Base-by-base conservation (phyloP, 2,113 vertebrate genomes). In the Brachionichthys hirsutus region DNA sequence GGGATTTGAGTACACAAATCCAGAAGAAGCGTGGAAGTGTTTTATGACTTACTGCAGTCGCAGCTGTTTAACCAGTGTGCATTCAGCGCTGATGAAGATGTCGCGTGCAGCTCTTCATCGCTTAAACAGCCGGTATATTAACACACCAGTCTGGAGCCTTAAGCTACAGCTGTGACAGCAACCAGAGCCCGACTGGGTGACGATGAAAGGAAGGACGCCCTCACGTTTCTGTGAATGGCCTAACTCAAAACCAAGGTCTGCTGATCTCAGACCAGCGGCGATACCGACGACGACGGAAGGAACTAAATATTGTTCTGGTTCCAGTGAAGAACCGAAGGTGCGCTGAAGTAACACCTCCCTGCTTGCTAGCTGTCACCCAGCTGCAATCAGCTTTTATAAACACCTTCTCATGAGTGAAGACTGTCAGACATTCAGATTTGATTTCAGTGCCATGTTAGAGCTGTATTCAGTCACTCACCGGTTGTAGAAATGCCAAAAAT, bases 371-470 rank as follows among this genome's bases (percentile, higher is more conserved):
- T n/a, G n/a, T n/a, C n/a, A n/a, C n/a, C n/a, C n/a, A n/a, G n/a
- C n/a, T 78, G 62, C 74, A 85, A 75, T 72, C 81, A 73, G 81
- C 77, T 72, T 81, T 80, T 42, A 7, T 16, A 48, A 72, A n/a
- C 18, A 45, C 17, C 18, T 79, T 67, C 67, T 62, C 54, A 35
- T n/a, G 57, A 67, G 36, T 19, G 17, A 64, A 53, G 49, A 58
- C 22, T 34, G 47, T 74, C 38, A 49, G 63, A 77, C 74, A 54
- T 74, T 65, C 70, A 83, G 64, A 77, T 70, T 46, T 81, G 80
- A 50, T 70, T 77, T 62, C 53, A 53, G 84, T 87, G 87, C 81
- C 81, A 84, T 81, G 61, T 54, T 54, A 76, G 62, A 73, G 62
- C 78, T 63, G 24, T n/a, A 35, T 35, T 35, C 34, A 35, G 34